Conservation (phyloP, 2,113 vertebrate species). For the Actenoides lindsayi region DNA sequence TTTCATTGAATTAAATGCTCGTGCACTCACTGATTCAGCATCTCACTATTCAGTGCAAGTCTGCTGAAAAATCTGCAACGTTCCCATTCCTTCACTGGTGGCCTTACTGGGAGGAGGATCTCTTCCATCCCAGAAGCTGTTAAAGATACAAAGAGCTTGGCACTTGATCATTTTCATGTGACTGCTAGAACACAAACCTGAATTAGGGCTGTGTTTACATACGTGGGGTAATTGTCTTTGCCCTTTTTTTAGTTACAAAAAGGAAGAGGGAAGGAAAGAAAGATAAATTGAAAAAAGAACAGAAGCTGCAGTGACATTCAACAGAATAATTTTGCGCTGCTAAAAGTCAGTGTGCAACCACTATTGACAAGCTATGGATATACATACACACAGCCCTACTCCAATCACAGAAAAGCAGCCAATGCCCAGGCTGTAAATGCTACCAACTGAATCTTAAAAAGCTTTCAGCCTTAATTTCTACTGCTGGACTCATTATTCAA, state of each 20-base stretch:
- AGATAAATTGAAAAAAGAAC: not conserved
- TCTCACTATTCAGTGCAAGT: slow-evolving; percentile 3
- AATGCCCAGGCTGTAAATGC: not conserved
- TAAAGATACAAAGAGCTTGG: slow-evolving; percentile 35
- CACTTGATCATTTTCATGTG: slow-evolving; percentile 47
- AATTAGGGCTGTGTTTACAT: slow-evolving; percentile 53
- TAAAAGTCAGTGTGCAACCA: not conserved
- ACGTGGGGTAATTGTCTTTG: not conserved
- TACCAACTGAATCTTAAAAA: slow-evolving; percentile 5
- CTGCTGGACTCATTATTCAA: not conserved
- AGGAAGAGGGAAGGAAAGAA: not conserved
- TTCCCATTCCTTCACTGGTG: slow-evolving; percentile 5
- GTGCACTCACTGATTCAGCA: slow-evolving; percentile 34
- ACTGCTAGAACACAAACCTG: slow-evolving; percentile 33
- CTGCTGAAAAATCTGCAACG: slow-evolving; percentile 7
- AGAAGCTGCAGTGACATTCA: not conserved
- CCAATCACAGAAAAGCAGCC: not conserved
- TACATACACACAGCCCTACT: not conserved
- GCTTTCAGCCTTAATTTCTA: slow-evolving; percentile 8
- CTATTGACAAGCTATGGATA: not conserved
- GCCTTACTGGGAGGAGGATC: slow-evolving; percentile 1
- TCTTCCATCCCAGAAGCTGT: slow-evolving; percentile 43
- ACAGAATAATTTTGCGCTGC: not conserved
- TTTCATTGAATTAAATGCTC: slow-evolving; percentile 61
- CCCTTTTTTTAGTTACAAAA: not conserved